These are phyloP conservation scores for Rhagonycha fulva DNA, from an alignment of 2,888 invertebrate species.

Conservation along the genomic window DNA sequence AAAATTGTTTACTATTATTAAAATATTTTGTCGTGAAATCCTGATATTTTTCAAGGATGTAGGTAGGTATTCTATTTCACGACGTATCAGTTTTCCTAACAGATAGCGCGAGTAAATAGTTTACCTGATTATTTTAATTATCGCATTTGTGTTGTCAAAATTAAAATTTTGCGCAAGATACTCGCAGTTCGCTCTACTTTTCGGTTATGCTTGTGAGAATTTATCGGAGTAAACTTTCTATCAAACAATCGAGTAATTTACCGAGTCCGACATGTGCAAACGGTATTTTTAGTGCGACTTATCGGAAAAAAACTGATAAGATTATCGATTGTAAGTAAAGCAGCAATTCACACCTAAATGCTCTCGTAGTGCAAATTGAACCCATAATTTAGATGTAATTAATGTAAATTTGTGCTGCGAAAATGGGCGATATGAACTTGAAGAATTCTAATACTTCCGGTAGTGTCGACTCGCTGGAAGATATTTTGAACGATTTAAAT, in stretches of 20 bases:
- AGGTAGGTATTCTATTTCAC: slow-evolving; percentile 9
- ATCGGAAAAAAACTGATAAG: neutral
- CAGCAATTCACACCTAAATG: neutral
- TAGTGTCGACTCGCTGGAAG: slow-evolving; percentile 34
- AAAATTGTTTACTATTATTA: neutral
- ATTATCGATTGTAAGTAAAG: neutral
- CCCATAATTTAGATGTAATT: neutral
- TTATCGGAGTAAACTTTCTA: neutral
- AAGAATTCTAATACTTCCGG: slow-evolving; percentile 15
- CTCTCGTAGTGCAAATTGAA: neutral
- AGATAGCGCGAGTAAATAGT: slow-evolving; percentile 6
- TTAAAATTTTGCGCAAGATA: neutral
- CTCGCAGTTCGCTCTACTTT: neutral
- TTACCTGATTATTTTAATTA: slow-evolving; percentile 14
- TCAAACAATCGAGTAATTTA: neutral
- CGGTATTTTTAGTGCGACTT: neutral
- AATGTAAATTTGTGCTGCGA: slow-evolving; percentile 1
- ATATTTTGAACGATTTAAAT: slow-evolving; percentile 35
- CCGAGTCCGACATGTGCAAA: neutral
- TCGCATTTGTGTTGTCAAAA: neutral
- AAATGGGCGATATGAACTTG: slow-evolving; percentile 15
- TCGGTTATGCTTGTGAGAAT: neutral
- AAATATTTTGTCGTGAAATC: neutral
- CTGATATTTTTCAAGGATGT: neutral
- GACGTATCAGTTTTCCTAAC: slow-evolving; percentile 17